Evolutionary conservation across 2,113 vertebrate species (phyloP).

Genomic region (Tympanuchus pallidicinctus): DNA sequence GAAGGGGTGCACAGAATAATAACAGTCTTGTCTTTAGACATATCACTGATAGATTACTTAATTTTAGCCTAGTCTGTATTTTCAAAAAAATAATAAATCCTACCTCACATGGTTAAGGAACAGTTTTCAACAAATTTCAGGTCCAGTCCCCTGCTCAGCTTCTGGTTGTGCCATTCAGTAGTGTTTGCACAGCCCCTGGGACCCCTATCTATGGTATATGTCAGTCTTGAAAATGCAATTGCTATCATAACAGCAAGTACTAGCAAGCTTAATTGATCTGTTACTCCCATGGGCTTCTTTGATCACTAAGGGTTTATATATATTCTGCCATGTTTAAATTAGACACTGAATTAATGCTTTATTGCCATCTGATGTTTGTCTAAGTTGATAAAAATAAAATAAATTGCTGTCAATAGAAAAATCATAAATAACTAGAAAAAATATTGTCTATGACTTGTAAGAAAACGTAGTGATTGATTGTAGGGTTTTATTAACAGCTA

Average conservation of each 20-base stretch:
- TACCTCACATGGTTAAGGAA: background rate
- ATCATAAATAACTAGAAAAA: background rate
- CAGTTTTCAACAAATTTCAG: background rate
- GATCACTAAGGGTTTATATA: background rate
- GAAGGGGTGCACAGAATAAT: background rate
- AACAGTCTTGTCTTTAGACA: background rate
- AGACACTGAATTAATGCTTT: background rate
- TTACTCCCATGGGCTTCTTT: background rate
- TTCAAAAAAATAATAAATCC: background rate
- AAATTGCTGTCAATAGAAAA: conserved; percentile 4
- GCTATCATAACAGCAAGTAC: background rate
- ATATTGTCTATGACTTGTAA: background rate
- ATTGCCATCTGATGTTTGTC: background rate
- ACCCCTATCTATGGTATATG: background rate
- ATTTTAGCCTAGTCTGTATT: background rate
- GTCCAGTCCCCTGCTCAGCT: background rate
- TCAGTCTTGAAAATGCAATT: background rate
- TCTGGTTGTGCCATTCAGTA: background rate
- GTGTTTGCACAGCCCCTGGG: background rate
- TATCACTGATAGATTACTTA: background rate
- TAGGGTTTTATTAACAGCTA: background rate
- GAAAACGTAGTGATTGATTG: background rate
- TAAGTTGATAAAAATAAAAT: conserved; percentile 9
- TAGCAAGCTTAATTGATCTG: background rate
- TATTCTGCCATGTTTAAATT: background rate